Evolutionary conservation across 2,888 invertebrate genomes (phyloP).

Genomic region (Slavum lentiscoides): DNA sequence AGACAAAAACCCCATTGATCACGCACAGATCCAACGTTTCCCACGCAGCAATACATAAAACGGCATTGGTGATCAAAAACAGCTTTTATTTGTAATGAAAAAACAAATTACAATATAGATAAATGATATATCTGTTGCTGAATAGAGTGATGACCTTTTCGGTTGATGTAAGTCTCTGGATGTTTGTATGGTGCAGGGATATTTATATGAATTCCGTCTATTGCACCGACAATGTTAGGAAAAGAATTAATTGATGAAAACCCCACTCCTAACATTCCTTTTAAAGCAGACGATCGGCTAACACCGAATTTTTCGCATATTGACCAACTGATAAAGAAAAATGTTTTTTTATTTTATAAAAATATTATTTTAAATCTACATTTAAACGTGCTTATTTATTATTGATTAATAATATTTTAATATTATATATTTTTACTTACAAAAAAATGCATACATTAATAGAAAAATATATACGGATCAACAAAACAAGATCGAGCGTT

Average conservation of each 20-base stretch:
- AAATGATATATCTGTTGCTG: neutral
- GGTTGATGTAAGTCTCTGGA: neutral
- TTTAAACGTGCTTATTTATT: too few relatives aligned
- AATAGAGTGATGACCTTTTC: neutral
- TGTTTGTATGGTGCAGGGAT: neutral
- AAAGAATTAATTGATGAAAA: neutral
- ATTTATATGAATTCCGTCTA: neutral
- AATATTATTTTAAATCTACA: too few relatives aligned
- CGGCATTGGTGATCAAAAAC: neutral
- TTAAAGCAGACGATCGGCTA: constrained; percentile 2
- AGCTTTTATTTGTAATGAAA: neutral
- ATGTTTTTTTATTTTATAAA: too few relatives aligned
- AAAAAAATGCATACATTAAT: too few relatives aligned
- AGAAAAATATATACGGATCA: neutral
- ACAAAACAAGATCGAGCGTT: neutral
- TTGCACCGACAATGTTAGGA: neutral
- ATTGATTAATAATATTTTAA: neutral
- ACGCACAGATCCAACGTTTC: neutral
- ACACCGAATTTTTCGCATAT: constrained; percentile 7
- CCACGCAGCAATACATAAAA: neutral
- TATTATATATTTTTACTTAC: too few relatives aligned
- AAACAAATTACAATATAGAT: neutral
- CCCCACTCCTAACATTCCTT: neutral
- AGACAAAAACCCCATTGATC: neutral
- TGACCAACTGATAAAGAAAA: neutral